Evolutionary conservation across 23 tunicate genomes (phyloP).

Genomic region (Trididemnum clinides): DNA sequence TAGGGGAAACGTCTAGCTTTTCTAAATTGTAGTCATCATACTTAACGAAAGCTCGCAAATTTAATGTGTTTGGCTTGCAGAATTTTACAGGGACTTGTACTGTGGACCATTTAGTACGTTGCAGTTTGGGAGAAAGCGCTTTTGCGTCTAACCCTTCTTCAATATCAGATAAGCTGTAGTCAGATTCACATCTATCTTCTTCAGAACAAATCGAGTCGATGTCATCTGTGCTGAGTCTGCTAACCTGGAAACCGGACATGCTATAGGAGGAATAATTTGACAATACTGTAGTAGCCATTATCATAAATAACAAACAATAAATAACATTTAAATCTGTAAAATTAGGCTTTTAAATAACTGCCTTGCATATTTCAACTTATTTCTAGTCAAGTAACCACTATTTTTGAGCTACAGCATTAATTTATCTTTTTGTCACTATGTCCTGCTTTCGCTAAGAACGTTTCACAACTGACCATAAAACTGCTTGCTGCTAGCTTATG

Average conservation of each 20-base stretch:
- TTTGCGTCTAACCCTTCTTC: slow-evolving; percentile 70
- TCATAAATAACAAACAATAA: too few species aligned
- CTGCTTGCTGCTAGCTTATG: too few species aligned
- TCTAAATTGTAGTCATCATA: background rate
- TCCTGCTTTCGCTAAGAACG: too few species aligned
- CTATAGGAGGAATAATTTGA: background rate
- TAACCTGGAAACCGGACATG: background rate
- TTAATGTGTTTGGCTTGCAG: background rate
- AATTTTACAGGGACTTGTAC: background rate
- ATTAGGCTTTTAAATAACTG: too few species aligned
- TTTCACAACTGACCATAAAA: too few species aligned
- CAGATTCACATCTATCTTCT: slow-evolving; percentile 65
- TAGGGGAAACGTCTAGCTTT: background rate
- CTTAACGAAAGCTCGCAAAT: background rate
- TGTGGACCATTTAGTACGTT: background rate
- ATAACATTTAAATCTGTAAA: too few species aligned
- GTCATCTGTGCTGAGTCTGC: background rate
- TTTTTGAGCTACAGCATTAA: too few species aligned
- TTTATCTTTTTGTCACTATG: too few species aligned
- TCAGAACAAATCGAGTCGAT: background rate
- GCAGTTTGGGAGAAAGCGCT: background rate
- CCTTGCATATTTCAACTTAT: too few species aligned
- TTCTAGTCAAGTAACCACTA: too few species aligned
- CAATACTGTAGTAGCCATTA: background rate
- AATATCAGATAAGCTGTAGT: slow-evolving; percentile 92